These are phyloP conservation scores for Catharus bicknelli DNA, from an alignment of 2,113 vertebrate genomes.

Conservation along the genomic window DNA sequence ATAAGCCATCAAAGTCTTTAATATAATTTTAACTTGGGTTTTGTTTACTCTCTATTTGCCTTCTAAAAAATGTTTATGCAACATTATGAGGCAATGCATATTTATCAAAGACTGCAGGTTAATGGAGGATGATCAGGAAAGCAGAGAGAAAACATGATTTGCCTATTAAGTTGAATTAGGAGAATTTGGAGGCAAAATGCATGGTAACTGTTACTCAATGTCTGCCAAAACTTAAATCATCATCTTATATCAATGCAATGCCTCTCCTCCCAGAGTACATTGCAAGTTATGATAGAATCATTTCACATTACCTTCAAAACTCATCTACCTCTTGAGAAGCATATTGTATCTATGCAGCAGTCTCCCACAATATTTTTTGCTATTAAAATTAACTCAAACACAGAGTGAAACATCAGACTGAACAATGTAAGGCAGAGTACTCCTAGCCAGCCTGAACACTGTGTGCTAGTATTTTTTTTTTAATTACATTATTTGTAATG, in stretches of 20 bases:
- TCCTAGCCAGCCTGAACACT: not conserved
- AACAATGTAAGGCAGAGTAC: not conserved
- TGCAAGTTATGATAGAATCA: not conserved
- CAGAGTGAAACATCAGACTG: not conserved
- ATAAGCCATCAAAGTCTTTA: conserved; percentile 42
- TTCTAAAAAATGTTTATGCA: conserved; percentile 61
- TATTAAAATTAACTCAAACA: not conserved
- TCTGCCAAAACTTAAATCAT: conserved; percentile 52
- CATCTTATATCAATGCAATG: conserved; percentile 4
- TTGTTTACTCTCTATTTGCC: conserved; percentile 51
- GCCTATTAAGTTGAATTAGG: conserved; percentile 32
- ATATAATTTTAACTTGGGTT: conserved; percentile 32
- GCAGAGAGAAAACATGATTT: conserved; percentile 43
- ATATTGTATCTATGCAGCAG: not conserved
- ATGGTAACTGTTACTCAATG: not conserved
- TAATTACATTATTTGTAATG: not conserved
- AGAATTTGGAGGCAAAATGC: conserved; percentile 51
- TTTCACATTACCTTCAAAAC: conserved; percentile 13
- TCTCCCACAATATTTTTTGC: not conserved
- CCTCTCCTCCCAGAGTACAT: not conserved
- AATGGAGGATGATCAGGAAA: conserved; percentile 45
- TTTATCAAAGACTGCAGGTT: conserved; percentile 56
- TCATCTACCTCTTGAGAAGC: not conserved
- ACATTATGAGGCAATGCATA: conserved; percentile 29
- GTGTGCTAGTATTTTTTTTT: fast-evolving